Evolutionary conservation across 1,140 invertebrate genomes (phyloP).

Genomic region (Scaptomyza pallida): DNA sequence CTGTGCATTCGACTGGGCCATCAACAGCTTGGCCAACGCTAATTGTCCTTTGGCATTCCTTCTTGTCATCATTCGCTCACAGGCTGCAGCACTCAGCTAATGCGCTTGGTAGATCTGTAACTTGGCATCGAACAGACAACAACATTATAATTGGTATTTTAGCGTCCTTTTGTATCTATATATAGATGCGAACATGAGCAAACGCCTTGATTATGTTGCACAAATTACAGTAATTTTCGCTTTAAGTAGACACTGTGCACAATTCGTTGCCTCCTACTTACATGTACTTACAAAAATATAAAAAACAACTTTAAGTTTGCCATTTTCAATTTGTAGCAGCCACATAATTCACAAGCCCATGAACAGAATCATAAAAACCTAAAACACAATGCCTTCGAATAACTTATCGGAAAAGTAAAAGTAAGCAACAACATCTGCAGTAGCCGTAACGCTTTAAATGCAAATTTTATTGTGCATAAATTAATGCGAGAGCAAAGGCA

Average conservation of each 20-base stretch:
- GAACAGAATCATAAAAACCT: constrained; percentile 4
- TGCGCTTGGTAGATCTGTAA: constrained; percentile 52
- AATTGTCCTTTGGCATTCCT: constrained; percentile 81
- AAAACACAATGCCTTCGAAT: constrained; percentile 13
- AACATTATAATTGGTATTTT: constrained; percentile 77
- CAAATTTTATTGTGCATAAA: constrained; percentile 73
- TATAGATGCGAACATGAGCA: constrained; percentile 63
- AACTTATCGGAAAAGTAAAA: constrained; percentile 63
- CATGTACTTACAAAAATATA: constrained; percentile 11
- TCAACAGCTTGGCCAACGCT: constrained; percentile 59
- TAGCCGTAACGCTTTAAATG: constrained; percentile 61
- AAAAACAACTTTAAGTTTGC: not conserved
- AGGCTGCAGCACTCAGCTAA: constrained; percentile 29
- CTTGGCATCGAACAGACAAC: constrained; percentile 42
- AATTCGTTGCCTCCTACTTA: constrained; percentile 15
- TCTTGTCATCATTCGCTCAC: constrained; percentile 56
- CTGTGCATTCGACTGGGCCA: constrained; percentile 23
- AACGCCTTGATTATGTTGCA: constrained; percentile 73
- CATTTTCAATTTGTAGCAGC: not conserved
- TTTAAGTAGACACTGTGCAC: constrained; percentile 61
- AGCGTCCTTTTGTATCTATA: constrained; percentile 74
- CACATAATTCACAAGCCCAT: constrained; percentile 14
- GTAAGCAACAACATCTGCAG: constrained; percentile 59
- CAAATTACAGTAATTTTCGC: constrained; percentile 76
- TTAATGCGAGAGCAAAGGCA: constrained; percentile 51